Percentiles rank a stretch among this genome's conserved stretches.
Evolutionary conservation across 2,888 invertebrate species (phyloP).

Genomic region (Sthenelais limicola): DNA sequence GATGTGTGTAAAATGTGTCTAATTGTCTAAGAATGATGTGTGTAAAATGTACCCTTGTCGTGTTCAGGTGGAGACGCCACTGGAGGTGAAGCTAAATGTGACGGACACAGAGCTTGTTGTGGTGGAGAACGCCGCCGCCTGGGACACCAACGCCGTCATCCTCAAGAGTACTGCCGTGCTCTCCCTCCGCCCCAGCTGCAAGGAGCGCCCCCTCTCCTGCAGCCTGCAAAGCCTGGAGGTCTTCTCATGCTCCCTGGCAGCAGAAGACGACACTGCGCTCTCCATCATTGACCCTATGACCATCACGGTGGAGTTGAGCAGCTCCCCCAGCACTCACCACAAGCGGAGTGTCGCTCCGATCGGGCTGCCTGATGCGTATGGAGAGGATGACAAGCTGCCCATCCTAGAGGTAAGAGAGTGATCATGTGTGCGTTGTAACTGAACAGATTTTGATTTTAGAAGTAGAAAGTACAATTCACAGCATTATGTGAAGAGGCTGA

Average conservation of each 20-base stretch:
- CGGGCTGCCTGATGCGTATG: slow-evolving; percentile 63
- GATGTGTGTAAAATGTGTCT: too few relatives aligned
- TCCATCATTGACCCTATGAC: slow-evolving; percentile 87
- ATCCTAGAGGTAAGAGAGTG: slow-evolving; percentile 62
- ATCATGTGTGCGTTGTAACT: too few relatives aligned
- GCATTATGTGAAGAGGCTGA: too few relatives aligned
- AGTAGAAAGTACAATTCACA: too few relatives aligned
- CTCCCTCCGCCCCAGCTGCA: slow-evolving; percentile 81
- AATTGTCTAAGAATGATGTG: too few relatives aligned
- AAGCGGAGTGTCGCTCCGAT: slow-evolving; percentile 53
- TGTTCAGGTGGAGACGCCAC: slow-evolving; percentile 72
- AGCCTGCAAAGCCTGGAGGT: slow-evolving; percentile 89
- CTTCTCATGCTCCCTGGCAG: slow-evolving; percentile 91
- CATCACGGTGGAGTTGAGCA: slow-evolving; percentile 73
- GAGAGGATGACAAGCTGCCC: slow-evolving; percentile 60
- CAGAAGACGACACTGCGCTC: slow-evolving; percentile 93
- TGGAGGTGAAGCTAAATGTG: slow-evolving; percentile 92
- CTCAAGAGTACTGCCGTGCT: slow-evolving; percentile 90
- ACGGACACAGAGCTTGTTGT: slow-evolving; percentile 96
- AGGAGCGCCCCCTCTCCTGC: slow-evolving; percentile 85
- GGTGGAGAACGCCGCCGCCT: slow-evolving; percentile 89
- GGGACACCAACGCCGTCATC: slow-evolving; percentile 95
- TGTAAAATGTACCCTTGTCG: too few relatives aligned
- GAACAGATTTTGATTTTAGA: too few relatives aligned
- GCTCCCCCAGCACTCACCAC: slow-evolving; percentile 60